These are phyloP conservation scores for Ormyrus thymus DNA, from an alignment of 2,888 invertebrate genomes.

Conservation along the genomic window DNA sequence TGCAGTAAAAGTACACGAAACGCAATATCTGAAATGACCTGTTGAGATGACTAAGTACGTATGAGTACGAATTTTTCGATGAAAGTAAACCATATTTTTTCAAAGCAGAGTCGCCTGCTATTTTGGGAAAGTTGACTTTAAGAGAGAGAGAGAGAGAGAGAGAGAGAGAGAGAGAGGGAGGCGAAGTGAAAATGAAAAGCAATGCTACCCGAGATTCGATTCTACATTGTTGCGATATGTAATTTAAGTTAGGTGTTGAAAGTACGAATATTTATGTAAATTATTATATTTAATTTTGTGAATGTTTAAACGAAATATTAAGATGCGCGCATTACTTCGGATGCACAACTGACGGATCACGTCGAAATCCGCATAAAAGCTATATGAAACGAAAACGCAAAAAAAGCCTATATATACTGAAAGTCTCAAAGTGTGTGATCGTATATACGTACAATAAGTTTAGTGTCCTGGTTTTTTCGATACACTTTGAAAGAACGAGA, in stretches of 20 bases:
- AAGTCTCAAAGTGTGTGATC: conserved; percentile 13
- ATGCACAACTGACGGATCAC: background rate
- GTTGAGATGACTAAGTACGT: conserved; percentile 25
- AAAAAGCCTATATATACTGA: conserved; percentile 29
- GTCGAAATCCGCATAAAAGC: conserved; percentile 3
- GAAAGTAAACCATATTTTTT: conserved; percentile 11
- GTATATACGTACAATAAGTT: background rate
- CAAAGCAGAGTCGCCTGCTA: background rate
- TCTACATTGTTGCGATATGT: no score
- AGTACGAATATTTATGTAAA: conserved; percentile 16
- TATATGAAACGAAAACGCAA: background rate
- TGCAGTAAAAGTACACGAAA: conserved; percentile 17
- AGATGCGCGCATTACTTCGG: conserved; percentile 9
- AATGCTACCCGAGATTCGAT: no score
- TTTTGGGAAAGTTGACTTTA: conserved; percentile 1
- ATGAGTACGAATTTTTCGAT: background rate
- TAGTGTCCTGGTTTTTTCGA: conserved; percentile 31
- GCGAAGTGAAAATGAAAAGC: no score
- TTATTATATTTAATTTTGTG: conserved; percentile 12
- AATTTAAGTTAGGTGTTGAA: conserved; percentile 14
- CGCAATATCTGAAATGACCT: conserved; percentile 39
- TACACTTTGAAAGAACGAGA: conserved; percentile 11
- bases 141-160: no score
- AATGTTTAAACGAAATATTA: background rate
- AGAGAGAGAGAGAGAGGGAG: no score